These are phyloP conservation scores for Lobophora halterata DNA, from an alignment of 2,888 invertebrate genomes.

Conservation along the genomic window DNA sequence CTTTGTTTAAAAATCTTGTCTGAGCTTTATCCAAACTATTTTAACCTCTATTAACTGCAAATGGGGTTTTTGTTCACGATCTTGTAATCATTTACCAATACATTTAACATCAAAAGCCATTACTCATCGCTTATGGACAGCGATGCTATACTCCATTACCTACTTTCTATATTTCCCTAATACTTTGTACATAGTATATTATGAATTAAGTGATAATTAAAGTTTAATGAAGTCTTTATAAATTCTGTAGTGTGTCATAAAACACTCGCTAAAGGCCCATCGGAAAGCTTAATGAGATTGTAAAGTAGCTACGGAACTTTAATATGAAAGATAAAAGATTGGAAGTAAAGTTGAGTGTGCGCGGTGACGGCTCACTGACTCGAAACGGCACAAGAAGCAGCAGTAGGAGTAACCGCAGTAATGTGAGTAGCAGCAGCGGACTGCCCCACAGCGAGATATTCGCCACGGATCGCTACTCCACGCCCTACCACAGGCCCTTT, in stretches of 20 bases:
- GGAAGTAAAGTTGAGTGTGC: constrained; percentile 72
- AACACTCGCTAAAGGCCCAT: constrained; percentile 2
- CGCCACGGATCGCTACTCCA: constrained; percentile 63
- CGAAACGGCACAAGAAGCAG: constrained; percentile 67
- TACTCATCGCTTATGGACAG: constrained; percentile 60
- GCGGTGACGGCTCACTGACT: constrained; percentile 70
- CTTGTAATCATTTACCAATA: constrained; percentile 65
- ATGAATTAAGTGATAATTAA: constrained; percentile 29
- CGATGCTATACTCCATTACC: constrained; percentile 55
- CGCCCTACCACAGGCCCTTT: constrained; percentile 66
- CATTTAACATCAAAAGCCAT: constrained; percentile 59
- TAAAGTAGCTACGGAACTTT: constrained; percentile 28
- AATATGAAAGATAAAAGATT: constrained; percentile 73
- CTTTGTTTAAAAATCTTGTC: constrained; percentile 63
- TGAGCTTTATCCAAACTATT: constrained; percentile 56
- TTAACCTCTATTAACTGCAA: constrained; percentile 66
- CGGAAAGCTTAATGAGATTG: neutral
- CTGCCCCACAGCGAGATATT: constrained; percentile 71
- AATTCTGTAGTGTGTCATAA: constrained; percentile 20
- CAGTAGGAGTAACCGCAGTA: constrained; percentile 64
- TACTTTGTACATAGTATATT: constrained; percentile 44
- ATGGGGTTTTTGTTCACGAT: constrained; percentile 55
- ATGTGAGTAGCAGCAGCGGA: constrained; percentile 54
- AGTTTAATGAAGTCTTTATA: constrained; percentile 11
- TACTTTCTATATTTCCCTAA: constrained; percentile 62